Evolutionary conservation across 2,797 vertebrate genomes (phyloP).

Genomic region (Podarcis siculus): DNA sequence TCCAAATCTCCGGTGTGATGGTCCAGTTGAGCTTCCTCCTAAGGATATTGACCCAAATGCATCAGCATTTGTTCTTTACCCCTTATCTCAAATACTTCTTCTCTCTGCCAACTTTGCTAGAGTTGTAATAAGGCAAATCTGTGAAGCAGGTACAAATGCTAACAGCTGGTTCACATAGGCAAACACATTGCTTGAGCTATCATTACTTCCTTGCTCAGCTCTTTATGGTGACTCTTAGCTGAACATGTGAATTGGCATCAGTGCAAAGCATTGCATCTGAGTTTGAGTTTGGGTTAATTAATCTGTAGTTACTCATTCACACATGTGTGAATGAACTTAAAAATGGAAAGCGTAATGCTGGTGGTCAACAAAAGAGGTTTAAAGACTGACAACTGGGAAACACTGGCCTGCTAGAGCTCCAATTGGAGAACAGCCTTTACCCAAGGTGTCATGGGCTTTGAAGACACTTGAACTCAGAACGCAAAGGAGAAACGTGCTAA

Average conservation of each 20-base stretch:
- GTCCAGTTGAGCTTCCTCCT: neutral
- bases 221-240: neutral
- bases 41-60: neutral
- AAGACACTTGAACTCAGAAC: too few relatives aligned
- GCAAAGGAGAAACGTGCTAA: too few relatives aligned
- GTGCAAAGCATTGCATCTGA: neutral
- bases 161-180: neutral
- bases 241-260: neutral
- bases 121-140: neutral
- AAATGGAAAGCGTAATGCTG: too few relatives aligned
- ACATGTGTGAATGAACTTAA: neutral
- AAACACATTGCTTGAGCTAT: neutral
- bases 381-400: too few relatives aligned
- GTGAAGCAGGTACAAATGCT: neutral
- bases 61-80: neutral
- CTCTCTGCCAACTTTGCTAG: neutral
- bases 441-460: too few relatives aligned
- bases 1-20: neutral
- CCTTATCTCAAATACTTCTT: neutral
- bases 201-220: neutral
- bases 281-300: neutral
- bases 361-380: too few relatives aligned
- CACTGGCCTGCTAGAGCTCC: too few relatives aligned
- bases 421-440: too few relatives aligned
- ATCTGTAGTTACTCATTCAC: neutral